Evolutionary conservation across 2,113 vertebrate species (phyloP).

Genomic region (Irena cyanogastra): DNA sequence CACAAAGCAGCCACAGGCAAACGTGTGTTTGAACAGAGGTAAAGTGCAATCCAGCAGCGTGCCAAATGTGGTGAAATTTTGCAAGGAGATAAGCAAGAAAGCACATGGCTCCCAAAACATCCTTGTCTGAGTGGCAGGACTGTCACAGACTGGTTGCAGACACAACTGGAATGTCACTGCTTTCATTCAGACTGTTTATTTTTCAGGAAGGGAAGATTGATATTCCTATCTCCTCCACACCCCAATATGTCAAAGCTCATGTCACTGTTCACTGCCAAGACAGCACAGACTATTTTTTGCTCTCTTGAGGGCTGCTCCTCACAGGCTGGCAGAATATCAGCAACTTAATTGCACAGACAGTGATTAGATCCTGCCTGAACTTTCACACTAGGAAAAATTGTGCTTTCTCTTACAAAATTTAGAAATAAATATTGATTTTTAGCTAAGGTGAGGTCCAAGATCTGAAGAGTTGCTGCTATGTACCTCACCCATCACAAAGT

Average conservation of each 20-base stretch:
- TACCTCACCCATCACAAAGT: neutral
- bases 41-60: neutral
- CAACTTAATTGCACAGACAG: neutral
- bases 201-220: neutral
- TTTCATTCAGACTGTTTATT: neutral
- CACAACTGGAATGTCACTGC: fast-evolving
- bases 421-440: neutral
- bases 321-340: neutral
- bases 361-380: neutral
- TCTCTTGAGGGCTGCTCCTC: neutral
- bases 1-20: fast-evolving
- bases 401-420: neutral
- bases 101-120: fast-evolving
- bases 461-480: neutral
- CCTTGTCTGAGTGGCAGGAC: neutral
- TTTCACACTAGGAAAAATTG: neutral
- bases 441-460: neutral
- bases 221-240: fast-evolving
- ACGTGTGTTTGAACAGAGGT: neutral
- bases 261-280: neutral
- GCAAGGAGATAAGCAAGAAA: neutral
- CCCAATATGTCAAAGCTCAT: neutral
- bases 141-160: neutral
- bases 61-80: neutral
- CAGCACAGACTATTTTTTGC: neutral